Evolutionary conservation across 2,797 vertebrate species (phyloP).

Genomic region (Pitangus sulphuratus): DNA sequence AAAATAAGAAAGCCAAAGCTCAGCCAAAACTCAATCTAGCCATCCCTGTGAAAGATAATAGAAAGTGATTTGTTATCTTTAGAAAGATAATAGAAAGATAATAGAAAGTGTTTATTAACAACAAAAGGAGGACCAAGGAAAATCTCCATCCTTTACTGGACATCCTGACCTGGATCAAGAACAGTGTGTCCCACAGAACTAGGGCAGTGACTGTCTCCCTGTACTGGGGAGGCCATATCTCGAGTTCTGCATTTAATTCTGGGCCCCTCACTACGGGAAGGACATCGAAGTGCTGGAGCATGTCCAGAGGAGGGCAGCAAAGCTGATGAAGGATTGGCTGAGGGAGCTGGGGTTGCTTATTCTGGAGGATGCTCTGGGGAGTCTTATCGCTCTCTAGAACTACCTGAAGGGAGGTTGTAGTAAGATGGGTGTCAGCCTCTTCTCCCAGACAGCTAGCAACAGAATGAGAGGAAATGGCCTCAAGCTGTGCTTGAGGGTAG

Average conservation of each 20-base stretch:
- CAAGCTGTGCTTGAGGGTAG: not conserved
- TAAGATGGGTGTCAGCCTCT: not conserved
- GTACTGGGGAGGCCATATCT: not conserved
- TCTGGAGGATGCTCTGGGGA: not conserved
- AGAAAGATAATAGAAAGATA: too few relatives aligned
- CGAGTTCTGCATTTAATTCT: not conserved
- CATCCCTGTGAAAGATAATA: not conserved
- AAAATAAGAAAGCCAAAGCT: not conserved
- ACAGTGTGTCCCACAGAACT: not conserved
- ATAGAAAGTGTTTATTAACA: too few relatives aligned
- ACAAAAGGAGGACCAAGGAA: not conserved
- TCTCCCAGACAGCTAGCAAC: not conserved
- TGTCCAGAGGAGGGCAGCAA: not conserved
- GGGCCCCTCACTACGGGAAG: not conserved
- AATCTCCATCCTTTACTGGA: not conserved
- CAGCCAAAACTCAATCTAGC: not conserved
- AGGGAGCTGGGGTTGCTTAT: not conserved
- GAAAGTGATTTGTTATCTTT: too few relatives aligned
- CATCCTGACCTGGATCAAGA: not conserved
- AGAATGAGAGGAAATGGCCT: not conserved
- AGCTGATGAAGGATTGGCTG: not conserved
- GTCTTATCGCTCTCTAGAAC: too few relatives aligned
- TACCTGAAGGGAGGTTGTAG: not conserved
- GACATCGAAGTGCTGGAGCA: accelerated
- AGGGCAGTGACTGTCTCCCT: not conserved